Base-by-base conservation (phyloP, 2,113 vertebrate genomes). In the Butastur rufipennis region DNA sequence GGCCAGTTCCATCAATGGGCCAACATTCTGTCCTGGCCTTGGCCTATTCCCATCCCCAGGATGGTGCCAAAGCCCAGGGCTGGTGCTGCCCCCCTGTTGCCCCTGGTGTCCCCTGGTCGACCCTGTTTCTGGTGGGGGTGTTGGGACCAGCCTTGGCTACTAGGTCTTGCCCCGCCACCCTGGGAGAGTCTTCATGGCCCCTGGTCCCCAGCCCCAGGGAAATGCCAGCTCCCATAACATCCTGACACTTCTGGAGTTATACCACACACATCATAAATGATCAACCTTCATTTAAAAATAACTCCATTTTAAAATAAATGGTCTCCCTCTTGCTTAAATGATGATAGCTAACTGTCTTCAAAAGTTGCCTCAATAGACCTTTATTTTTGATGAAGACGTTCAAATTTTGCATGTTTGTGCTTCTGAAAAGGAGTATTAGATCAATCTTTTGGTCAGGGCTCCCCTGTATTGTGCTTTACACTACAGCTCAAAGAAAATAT, bases 221-320 rank as follows among this genome's bases (percentile, higher is more conserved):
- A 53, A 3, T 36, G 5, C 31, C 18, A 55, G 6, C 3, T 13
- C 6, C 8, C 13, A 18, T 36, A 52, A 10, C 0, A 0, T n/a
- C 9, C 40, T 34, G 45, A 48, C 16, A 19, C 16, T 72, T 75
- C 43, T 32, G 19, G 12, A 36, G 8, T 75, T 86, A n/a, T 19
- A 48, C 7, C 5, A 13, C 4, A 66, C 62, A 56, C 13, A 20
- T 26, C 16, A 66, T 22, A 83, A 71, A 90, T 29, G 0, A 32
- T 19, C 17, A 66, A 36, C 1, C 4, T 55, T 55, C 45, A 80
- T 56, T 70, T 75, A 17, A 82, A 89, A 82, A 18, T 26, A 59
- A 23, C 32, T 59, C 6, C 0, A 43, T 78, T 68, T 63, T 10
- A 55, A 86, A 89, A 68, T 15, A 65, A 18, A 50, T 23, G 0